Conservation (phyloP, 2,888 invertebrate species). For the Plagodis dolabraria region DNA sequence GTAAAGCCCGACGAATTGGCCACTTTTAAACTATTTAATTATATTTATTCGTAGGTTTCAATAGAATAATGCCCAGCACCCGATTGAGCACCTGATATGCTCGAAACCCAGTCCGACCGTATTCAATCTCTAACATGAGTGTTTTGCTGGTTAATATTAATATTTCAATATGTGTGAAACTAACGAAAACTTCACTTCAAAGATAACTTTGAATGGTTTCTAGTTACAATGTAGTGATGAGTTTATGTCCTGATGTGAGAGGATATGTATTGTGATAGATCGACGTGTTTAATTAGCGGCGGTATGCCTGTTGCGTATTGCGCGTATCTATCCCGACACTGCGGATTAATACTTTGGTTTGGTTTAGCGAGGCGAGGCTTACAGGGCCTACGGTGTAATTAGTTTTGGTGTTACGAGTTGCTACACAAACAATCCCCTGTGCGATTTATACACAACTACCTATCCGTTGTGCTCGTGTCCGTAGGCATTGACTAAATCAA, state of each 20-base stretch:
- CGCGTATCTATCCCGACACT: constrained; percentile 39
- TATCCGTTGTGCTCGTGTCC: constrained; percentile 13
- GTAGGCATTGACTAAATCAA: constrained; percentile 22
- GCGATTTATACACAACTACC: constrained; percentile 23
- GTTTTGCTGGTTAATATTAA: no score
- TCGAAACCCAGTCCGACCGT: no score
- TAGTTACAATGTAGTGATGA: neutral
- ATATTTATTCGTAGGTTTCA: no score
- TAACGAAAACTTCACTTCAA: no score
- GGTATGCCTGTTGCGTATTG: constrained; percentile 40
- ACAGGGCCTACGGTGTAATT: constrained; percentile 57
- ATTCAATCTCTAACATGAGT: no score
- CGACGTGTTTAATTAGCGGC: constrained; percentile 39
- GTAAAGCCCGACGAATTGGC: no score
- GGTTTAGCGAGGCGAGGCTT: constrained; percentile 54
- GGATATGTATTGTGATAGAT: constrained; percentile 30
- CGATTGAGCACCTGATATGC: no score
- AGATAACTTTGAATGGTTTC: no score
- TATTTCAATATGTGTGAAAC: no score
- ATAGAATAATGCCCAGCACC: no score
- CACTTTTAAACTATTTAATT: no score
- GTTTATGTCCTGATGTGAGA: constrained; percentile 23
- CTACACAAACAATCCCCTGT: constrained; percentile 43
- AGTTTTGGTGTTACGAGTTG: constrained; percentile 52
- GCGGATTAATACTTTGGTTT: constrained; percentile 52